Conservation (phyloP, 2,113 vertebrate genomes). For the Mohoua ochrocephala region DNA sequence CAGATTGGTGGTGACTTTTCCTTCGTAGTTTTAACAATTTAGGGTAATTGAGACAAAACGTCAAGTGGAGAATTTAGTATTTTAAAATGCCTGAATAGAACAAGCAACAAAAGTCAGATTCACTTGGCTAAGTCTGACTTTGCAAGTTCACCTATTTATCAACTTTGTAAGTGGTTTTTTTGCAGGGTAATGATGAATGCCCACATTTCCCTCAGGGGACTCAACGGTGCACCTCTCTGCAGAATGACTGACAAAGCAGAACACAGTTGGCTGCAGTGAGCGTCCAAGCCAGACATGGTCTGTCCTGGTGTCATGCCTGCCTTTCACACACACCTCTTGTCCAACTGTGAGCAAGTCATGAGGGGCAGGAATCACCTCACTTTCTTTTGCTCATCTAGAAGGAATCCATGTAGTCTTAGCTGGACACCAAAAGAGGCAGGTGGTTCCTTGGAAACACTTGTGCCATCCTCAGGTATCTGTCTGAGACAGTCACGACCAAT, state of each 20-base stretch:
- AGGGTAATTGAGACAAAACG: not conserved
- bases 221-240: not conserved
- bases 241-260: not conserved
- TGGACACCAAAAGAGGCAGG: not conserved
- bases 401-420: not conserved
- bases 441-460: not conserved
- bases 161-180: not conserved
- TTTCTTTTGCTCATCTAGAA: not conserved
- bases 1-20: conserved; percentile 35
- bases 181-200: not conserved
- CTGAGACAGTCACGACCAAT: accelerated
- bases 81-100: not conserved
- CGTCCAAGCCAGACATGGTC: not conserved
- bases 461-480: not conserved
- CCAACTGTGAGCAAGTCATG: not conserved
- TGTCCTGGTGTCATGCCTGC: not conserved
- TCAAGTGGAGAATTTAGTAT: not conserved
- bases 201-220: accelerated
- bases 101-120: not conserved
- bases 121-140: not conserved
- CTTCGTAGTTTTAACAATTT: conserved; percentile 11
- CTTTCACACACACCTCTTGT: not conserved
- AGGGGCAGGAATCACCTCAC: not conserved
- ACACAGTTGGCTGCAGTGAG: not conserved
- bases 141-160: not conserved